Percentiles rank a stretch among this genome's conserved stretches.
These are phyloP conservation scores for Glaucidium brasilianum DNA, from an alignment of 2,113 vertebrate species.

Conservation along the genomic window DNA sequence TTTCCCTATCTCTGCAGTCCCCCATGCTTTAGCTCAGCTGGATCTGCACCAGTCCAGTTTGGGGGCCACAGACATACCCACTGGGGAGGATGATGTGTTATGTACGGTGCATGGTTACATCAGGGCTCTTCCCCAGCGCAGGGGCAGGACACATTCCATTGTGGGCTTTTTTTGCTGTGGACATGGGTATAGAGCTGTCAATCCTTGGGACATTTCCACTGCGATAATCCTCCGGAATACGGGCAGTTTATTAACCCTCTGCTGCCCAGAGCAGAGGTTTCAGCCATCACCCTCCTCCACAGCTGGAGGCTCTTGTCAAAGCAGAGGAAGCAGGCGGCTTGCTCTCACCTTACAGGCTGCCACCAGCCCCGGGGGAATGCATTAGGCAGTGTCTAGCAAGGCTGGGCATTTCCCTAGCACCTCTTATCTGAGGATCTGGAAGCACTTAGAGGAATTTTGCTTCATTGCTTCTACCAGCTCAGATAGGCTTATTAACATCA, in stretches of 20 bases:
- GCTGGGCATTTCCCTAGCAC: neutral
- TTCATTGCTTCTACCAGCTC: neutral
- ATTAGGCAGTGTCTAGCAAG: neutral
- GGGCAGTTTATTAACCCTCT: neutral
- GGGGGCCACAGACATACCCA: accelerated
- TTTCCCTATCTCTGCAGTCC: too few relatives aligned
- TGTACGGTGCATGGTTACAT: neutral
- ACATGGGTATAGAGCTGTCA: slow-evolving; percentile 48
- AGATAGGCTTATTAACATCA: neutral
- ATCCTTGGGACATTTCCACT: slow-evolving; percentile 19
- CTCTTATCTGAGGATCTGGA: slow-evolving; percentile 16
- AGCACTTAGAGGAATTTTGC: slow-evolving; percentile 8
- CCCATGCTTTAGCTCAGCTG: neutral
- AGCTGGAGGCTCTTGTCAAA: neutral
- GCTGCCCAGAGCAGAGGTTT: neutral
- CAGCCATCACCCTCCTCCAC: neutral
- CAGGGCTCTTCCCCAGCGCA: neutral
- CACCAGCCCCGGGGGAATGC: accelerated
- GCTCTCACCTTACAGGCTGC: neutral
- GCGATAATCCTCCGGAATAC: neutral
- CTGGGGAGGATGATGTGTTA: accelerated
- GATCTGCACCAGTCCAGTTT: accelerated
- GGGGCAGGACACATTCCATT: slow-evolving; percentile 15
- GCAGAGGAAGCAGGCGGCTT: accelerated
- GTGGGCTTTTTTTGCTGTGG: slow-evolving; percentile 31